Evolutionary conservation across 2,888 invertebrate species (phyloP).

Genomic region (Micropterix aruncella): DNA sequence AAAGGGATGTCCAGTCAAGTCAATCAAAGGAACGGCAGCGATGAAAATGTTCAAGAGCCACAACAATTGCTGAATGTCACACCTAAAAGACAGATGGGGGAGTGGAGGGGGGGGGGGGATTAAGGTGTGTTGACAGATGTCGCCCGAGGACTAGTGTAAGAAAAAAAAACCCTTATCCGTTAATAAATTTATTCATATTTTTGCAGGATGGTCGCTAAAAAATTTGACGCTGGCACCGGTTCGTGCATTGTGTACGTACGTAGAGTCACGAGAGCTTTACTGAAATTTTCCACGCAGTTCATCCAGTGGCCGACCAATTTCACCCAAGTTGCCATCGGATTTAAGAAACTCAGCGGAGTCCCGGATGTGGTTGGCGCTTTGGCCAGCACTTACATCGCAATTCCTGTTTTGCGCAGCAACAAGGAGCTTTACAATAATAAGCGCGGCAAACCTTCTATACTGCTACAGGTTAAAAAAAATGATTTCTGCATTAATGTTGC

Average conservation of each 20-base stretch:
- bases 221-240: background rate
- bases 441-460: background rate
- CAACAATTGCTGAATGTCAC: too few species aligned
- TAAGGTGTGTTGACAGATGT: too few species aligned
- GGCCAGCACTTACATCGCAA: background rate
- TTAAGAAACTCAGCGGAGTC: background rate
- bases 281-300: background rate
- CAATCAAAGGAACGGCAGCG: too few species aligned
- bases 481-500: too few species aligned
- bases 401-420: background rate
- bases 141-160: too few species aligned
- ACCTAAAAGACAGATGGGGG: too few species aligned
- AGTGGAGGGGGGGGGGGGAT: too few species aligned
- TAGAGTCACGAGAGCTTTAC: background rate
- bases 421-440: background rate
- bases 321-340: background rate
- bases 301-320: background rate
- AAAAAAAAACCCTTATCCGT: too few species aligned
- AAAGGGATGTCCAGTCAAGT: too few species aligned
- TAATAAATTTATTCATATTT: too few species aligned
- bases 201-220: background rate
- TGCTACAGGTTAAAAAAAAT: background rate
- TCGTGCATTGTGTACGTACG: background rate
- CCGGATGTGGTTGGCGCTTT: background rate
- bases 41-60: too few species aligned